A percentile compares a stretch with the other conserved stretches of the same genome.
These are phyloP conservation scores for Entomobrya multifasciata DNA, from an alignment of 2,888 invertebrate genomes.

Conservation along the genomic window DNA sequence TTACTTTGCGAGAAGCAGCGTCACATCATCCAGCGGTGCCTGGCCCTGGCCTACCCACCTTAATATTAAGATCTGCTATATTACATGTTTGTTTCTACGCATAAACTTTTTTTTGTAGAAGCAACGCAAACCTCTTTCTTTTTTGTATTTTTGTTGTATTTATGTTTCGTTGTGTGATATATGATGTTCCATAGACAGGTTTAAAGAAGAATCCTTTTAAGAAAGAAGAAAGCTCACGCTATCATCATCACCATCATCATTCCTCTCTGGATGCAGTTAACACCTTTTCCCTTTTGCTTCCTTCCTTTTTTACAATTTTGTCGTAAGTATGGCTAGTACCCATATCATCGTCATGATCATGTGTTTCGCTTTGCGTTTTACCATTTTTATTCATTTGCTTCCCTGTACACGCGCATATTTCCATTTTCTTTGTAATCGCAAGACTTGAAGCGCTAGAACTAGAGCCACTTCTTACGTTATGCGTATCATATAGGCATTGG, in stretches of 20 bases:
- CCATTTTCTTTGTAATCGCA: background rate
- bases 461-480: too few relatives aligned
- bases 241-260: conserved; percentile 9
- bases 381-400: conserved; percentile 23
- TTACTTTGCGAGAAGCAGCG: conserved; percentile 1
- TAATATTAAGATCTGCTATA: too few relatives aligned
- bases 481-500: too few relatives aligned
- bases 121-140: background rate
- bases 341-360: background rate
- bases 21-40: too few relatives aligned
- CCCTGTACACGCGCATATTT: conserved; percentile 6
- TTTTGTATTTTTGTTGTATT: background rate
- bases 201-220: background rate
- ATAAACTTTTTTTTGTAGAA: too few relatives aligned
- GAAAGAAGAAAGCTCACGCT: conserved; percentile 4
- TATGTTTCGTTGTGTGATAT: background rate
- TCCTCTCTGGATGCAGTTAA: conserved; percentile 60
- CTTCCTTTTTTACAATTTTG: conserved; percentile 20
- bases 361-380: background rate
- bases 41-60: too few relatives aligned
- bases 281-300: conserved; percentile 45
- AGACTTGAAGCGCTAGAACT: background rate
- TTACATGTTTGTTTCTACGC: too few relatives aligned
- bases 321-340: too few relatives aligned
- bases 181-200: background rate